These are phyloP conservation scores for Prosapia bicincta DNA, from an alignment of 2,888 invertebrate genomes.

Conservation along the genomic window DNA sequence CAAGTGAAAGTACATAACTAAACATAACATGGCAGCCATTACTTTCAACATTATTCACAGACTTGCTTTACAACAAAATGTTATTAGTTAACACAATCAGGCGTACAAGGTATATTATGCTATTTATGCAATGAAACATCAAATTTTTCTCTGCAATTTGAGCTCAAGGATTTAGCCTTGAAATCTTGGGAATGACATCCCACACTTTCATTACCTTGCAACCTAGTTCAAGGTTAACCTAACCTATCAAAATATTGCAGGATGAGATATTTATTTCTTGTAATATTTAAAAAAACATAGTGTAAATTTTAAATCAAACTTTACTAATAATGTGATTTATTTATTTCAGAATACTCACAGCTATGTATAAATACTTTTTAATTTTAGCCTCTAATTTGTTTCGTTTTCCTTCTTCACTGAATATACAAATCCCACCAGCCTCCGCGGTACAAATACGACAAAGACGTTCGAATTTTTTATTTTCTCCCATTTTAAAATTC, in stretches of 20 bases:
- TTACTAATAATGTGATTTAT: conserved; percentile 13
- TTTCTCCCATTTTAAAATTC: conserved; percentile 20
- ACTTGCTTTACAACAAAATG: no score
- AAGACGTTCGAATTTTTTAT: conserved; percentile 40
- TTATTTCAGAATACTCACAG: conserved; percentile 59
- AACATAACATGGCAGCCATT: no score
- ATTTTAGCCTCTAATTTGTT: conserved; percentile 63
- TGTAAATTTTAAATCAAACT: no score
- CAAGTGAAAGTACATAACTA: no score
- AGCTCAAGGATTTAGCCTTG: no score
- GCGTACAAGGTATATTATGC: no score
- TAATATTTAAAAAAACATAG: no score
- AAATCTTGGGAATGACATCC: background rate
- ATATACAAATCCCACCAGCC: conserved; percentile 57
- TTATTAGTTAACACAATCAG: no score
- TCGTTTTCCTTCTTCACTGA: conserved; percentile 62
- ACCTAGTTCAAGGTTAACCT: conserved; percentile 24
- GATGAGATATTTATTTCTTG: background rate
- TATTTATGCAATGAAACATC: no score
- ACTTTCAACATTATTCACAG: no score
- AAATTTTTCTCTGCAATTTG: no score
- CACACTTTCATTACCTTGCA: background rate
- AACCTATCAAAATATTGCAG: conserved; percentile 10
- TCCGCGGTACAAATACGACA: conserved; percentile 65
- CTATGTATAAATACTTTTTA: conserved; percentile 63